Base-by-base conservation (phyloP, 2,888 invertebrate genomes). In the Palloptera scutellata region DNA sequence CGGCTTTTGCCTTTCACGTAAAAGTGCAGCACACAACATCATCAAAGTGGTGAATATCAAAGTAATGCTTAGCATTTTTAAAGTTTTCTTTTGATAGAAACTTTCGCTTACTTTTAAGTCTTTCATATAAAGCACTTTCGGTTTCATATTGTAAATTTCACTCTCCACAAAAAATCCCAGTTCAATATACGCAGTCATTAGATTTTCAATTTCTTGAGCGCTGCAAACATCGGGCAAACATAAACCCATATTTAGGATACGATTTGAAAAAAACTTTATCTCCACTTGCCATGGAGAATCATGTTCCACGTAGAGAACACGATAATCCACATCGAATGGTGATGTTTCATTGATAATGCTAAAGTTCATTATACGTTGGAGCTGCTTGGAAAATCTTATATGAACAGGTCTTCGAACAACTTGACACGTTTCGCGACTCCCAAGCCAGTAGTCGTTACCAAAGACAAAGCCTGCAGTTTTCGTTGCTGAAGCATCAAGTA, bases 401-500 rank as follows among this genome's bases (percentile, higher is more conserved):
- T 73, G 74, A 12, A 81, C 76, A 10, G 84, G 82, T 40, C 73
- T 72, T 53, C 78, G 77, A 0, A 86, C 76, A 1, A 87, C 86
- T 2, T 78, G 69, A 74, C 89, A 89, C 40, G 87, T 87, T 51
- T 80, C 80, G 53, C 82, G 83, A 15, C 86, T 86, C 5, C 89
- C 89, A 41, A 88, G 72, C 89, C 89, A 89, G 61, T 86, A 86
- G 78, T 88, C 89, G 69, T 89, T 87, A 1, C 89, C 89, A 70
- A 87, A 87, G 1, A 88, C 75, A 74, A 89, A 88, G 2, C 88
- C 88, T 0, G 87, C 75, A 4, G 82, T 83, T 2, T 88, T 87
- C 19, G 78, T 79, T 11, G 89, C 89, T 64, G 88, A 88, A 3
- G 88, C 84, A 76, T 89, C 89, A 43, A 89, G 75, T 74, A 87